Percentiles rank a stretch among this genome's conserved stretches.
Evolutionary conservation across 2,113 vertebrate genomes (phyloP).

Genomic region (Onychorhynchus coronatus): DNA sequence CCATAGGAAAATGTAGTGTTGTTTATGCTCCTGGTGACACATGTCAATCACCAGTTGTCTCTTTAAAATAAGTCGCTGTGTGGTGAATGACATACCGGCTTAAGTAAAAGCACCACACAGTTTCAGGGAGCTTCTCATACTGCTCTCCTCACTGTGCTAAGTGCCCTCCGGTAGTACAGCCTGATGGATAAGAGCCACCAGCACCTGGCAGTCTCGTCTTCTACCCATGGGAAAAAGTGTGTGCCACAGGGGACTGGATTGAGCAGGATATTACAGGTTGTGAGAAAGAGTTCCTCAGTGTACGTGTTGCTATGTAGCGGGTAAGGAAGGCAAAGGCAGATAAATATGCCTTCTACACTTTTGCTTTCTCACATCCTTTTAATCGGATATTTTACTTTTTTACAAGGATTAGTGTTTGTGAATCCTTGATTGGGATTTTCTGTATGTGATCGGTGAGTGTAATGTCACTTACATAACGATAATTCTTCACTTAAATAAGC

Average conservation of each 20-base stretch:
- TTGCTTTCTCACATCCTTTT: background rate
- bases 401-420: background rate
- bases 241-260: background rate
- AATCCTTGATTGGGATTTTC: background rate
- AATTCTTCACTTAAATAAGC: background rate
- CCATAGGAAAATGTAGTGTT: background rate
- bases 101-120: background rate
- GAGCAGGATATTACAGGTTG: background rate
- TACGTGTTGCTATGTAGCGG: background rate
- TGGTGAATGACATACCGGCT: background rate
- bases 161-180: rapidly evolving
- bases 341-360: background rate
- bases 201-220: rapidly evolving
- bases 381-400: background rate
- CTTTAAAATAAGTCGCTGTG: background rate
- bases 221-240: background rate
- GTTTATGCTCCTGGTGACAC: background rate
- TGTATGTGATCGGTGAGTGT: background rate
- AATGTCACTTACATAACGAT: background rate
- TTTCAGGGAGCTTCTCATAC: background rate
- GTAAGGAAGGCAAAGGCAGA: background rate
- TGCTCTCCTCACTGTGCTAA: background rate
- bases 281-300: background rate
- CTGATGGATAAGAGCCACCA: background rate
- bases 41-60: background rate